These are phyloP conservation scores for Drosophila diplacantha DNA, from an alignment of 2,888 invertebrate species.

Conservation along the genomic window DNA sequence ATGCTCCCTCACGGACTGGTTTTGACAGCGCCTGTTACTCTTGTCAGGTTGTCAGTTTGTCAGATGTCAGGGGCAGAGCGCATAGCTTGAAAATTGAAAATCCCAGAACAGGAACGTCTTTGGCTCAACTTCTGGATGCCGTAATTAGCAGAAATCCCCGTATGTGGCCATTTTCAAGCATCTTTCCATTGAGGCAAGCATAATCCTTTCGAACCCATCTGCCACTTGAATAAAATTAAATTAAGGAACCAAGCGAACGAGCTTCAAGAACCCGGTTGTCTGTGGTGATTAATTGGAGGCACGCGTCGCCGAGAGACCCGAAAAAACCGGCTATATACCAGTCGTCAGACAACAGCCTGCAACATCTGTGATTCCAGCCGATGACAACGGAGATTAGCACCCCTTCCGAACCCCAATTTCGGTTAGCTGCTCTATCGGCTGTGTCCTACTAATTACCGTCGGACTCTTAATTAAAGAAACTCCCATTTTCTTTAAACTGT, in stretches of 20 bases:
- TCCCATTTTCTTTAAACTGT: slow-evolving; percentile 20
- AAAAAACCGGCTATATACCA: slow-evolving; percentile 57
- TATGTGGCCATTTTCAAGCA: slow-evolving; percentile 9
- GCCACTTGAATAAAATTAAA: slow-evolving; percentile 55
- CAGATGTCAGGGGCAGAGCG: slow-evolving; percentile 47
- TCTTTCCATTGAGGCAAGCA: slow-evolving; percentile 22
- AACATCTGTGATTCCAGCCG: slow-evolving; percentile 32
- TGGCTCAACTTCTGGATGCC: slow-evolving; percentile 20
- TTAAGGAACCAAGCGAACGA: slow-evolving; percentile 33
- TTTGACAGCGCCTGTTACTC: slow-evolving; percentile 48
- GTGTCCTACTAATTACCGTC: slow-evolving; percentile 53
- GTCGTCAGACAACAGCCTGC: slow-evolving; percentile 23
- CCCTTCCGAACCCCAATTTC: slow-evolving; percentile 13
- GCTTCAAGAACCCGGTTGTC: slow-evolving; percentile 22
- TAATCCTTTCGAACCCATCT: slow-evolving; percentile 43
- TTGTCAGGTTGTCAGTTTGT: slow-evolving; percentile 60
- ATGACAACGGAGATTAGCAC: slow-evolving; percentile 42
- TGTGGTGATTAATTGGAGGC: slow-evolving; percentile 73
- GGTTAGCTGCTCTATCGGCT: slow-evolving; percentile 18
- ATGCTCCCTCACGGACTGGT: slow-evolving; percentile 51
- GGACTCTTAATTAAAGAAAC: slow-evolving; percentile 24
- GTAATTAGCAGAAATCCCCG: slow-evolving; percentile 47
- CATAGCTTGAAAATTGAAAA: slow-evolving; percentile 40
- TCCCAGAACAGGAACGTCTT: slow-evolving; percentile 10
- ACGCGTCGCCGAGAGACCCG: slow-evolving; percentile 52